Evolutionary conservation across 2,113 vertebrate species (phyloP).

Genomic region (Ibidorhyncha struthersii): DNA sequence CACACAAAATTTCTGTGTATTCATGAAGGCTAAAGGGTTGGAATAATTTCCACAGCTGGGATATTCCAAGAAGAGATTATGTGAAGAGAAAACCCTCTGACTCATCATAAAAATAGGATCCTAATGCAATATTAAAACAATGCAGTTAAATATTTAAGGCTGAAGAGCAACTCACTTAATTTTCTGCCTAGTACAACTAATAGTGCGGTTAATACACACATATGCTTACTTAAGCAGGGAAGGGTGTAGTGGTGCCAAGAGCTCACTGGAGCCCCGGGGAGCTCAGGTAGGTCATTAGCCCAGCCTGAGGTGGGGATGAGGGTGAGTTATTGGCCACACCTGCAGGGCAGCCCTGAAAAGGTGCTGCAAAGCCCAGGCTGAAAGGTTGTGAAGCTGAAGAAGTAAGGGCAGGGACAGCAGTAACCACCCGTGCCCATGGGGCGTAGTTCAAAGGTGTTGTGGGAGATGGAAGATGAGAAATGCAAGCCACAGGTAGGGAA

Average conservation of each 20-base stretch:
- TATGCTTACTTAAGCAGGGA: neutral
- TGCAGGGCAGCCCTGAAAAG: neutral
- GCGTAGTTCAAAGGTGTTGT: neutral
- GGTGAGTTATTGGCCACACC: neutral
- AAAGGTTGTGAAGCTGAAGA: neutral
- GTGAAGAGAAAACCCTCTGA: neutral
- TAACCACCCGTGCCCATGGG: fast-evolving
- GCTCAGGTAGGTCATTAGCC: no score
- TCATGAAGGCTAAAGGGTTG: neutral
- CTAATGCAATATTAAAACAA: neutral
- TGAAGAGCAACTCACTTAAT: neutral
- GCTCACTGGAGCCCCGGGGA: neutral
- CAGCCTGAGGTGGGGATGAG: no score
- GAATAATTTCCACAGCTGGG: neutral
- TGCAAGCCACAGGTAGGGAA: neutral
- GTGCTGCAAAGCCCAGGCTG: neutral
- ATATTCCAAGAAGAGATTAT: neutral
- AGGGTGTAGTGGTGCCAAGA: no score
- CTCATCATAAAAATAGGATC: neutral
- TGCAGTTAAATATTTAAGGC: neutral
- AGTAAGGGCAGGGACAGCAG: no score
- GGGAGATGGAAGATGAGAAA: neutral
- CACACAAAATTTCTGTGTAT: neutral
- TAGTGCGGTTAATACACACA: neutral
- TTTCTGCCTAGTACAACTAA: neutral